Evolutionary conservation across 2,113 vertebrate genomes (phyloP).

Genomic region (Excalfactoria chinensis): DNA sequence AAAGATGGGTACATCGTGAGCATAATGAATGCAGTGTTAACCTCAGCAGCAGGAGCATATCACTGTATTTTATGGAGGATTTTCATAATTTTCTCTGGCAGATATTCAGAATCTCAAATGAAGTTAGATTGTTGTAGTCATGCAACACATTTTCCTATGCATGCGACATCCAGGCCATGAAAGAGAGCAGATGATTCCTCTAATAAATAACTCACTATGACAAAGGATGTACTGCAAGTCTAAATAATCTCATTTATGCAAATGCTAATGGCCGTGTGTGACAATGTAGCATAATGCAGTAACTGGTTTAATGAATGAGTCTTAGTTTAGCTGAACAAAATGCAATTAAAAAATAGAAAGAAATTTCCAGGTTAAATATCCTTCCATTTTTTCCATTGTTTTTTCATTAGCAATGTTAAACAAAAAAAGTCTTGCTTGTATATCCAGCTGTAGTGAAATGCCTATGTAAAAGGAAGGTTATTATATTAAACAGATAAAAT

Average conservation of each 20-base stretch:
- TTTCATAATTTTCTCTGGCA: slow-evolving; percentile 45
- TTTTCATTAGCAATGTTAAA: not conserved
- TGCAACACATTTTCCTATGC: slow-evolving; percentile 12
- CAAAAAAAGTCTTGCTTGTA: not conserved
- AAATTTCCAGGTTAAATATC: slow-evolving; percentile 24
- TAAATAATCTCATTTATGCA: slow-evolving; percentile 38
- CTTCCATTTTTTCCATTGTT: not conserved
- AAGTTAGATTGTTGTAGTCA: slow-evolving; percentile 35
- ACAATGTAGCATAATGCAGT: not conserved
- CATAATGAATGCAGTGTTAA: not conserved
- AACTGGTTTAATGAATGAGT: slow-evolving; percentile 43
- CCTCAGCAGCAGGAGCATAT: slow-evolving; percentile 2
- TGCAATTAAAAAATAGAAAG: slow-evolving; percentile 26
- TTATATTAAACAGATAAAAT: not conserved
- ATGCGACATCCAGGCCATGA: not conserved
- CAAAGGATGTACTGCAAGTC: slow-evolving; percentile 38
- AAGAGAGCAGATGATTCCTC: slow-evolving; percentile 26
- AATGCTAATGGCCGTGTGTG: not conserved
- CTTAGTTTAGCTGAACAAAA: slow-evolving; percentile 41
- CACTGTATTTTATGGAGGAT: slow-evolving; percentile 6
- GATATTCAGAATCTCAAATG: slow-evolving; percentile 54
- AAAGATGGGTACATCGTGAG: not conserved
- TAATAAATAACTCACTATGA: slow-evolving; percentile 15
- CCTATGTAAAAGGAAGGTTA: not conserved
- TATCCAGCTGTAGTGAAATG: not conserved